Evolutionary conservation across 1,140 invertebrate genomes (phyloP), one percentile per base, ranked within the genome.

Genomic region (Drosophila parvula): DNA sequence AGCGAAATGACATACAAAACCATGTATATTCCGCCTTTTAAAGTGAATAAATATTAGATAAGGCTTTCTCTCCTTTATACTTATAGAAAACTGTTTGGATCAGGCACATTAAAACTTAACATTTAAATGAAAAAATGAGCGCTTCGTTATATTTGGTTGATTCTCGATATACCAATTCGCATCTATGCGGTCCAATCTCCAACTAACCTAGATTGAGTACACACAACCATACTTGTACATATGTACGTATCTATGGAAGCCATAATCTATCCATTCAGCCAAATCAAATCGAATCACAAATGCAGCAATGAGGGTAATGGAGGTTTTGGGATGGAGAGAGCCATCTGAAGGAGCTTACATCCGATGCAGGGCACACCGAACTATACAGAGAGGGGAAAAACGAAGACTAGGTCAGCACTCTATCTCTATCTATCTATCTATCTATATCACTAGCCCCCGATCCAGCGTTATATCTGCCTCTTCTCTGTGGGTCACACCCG

Each of bases 261-360:
- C 73, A 58, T 77, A 77, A 77, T 68, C 74, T 55, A 67, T 51
- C 55, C 48, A 76, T 67, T 76, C 62, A 76, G 62, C 51, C 74
- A 53, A 67, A 76, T 76, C 74, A 76, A 76, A 76, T 76, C 74
- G 74, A 76, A 76, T 76, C 74, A 58, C 51, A 75, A 76, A 75
- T 75, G 71, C 71, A 75, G 36, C 59, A 53, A 74, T 53, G 70
- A 51, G 28, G 16, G 45, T 41, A 51, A 36, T 36, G 32, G 50
- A 10, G 50, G 32, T 14, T 53, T 36, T 16, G 10, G 11, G 30
- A 40, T 22, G 22, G 22, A 22, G 14, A 38, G 16, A 22, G n/a
- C 47, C 27, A 22, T 18, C 70, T 56, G 57, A 63, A 75, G 69
- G 59, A 59, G 71, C 69, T 55, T 51, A 67, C 73, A 76, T 76